These are phyloP conservation scores for Brotogeris chrysoptera DNA, from an alignment of 2,797 vertebrate genomes.

Conservation along the genomic window DNA sequence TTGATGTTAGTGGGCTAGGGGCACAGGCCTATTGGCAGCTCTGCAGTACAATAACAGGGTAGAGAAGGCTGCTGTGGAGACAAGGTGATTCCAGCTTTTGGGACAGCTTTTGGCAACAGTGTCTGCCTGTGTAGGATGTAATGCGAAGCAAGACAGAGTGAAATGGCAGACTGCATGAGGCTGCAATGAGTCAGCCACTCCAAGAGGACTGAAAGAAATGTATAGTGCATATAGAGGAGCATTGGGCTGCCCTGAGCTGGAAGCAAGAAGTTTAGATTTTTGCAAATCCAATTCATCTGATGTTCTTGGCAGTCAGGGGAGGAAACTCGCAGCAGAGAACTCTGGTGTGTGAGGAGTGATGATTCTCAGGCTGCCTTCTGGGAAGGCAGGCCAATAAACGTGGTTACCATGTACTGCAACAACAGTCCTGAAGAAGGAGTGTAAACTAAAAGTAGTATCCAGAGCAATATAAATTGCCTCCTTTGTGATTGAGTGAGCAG, in stretches of 20 bases:
- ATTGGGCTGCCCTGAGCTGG: background rate
- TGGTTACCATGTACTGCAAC: slow-evolving; percentile 16
- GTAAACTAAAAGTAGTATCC: background rate
- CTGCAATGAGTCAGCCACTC: slow-evolving; percentile 33
- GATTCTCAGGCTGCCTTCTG: slow-evolving; percentile 28
- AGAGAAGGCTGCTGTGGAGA: background rate
- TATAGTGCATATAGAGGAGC: slow-evolving; percentile 13
- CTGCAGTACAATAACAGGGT: background rate
- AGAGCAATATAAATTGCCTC: background rate
- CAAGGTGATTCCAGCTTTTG: background rate
- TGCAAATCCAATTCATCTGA: slow-evolving; percentile 54
- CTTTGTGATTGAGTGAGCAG: background rate
- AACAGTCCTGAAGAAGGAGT: slow-evolving; percentile 26
- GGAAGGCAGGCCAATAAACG: background rate
- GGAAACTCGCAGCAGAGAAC: slow-evolving; percentile 35
- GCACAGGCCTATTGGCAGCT: fast-evolving
- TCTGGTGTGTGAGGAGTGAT: slow-evolving; percentile 41
- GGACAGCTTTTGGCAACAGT: background rate
- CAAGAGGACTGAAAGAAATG: background rate
- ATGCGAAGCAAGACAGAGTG: background rate
- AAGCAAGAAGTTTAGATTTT: background rate
- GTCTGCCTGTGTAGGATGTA: background rate
- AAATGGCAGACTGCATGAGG: background rate
- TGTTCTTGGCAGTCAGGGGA: slow-evolving; percentile 44
- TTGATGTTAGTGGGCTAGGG: background rate